Base-by-base conservation (phyloP, 2,888 invertebrate genomes). In the Gari tellinella region DNA sequence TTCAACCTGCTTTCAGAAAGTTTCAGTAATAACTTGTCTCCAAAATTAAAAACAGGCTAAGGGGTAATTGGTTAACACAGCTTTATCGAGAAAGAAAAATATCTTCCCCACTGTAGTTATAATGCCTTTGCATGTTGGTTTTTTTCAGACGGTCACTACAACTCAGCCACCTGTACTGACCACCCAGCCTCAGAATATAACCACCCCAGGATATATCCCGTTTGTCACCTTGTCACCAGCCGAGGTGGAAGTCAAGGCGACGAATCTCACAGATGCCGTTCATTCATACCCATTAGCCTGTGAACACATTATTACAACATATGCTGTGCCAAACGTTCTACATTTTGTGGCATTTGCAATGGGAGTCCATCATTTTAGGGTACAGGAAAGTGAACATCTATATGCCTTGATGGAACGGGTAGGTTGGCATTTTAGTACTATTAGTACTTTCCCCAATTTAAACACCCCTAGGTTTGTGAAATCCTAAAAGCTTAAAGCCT, bases 321-420 rank as follows among this genome's bases (percentile, higher is more conserved):
- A 92, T 68, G 80, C 91, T 40, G 85, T 92, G 38, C 92, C 92
- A 12, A 90, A 90, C 69, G 55, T 90, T 49, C 83, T 92, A 12
- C 92, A 92, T 72, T 87, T 91, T 60, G 65, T 89, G 4, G 91
- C 91, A 0, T 92, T 86, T 72, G 56, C 89, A 23, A 86, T 91
- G 74, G 92, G 92, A 12, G 79, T 92, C 55, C 82, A 85, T 46
- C 88, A 90, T 57, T 90, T 92, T 64, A 78, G 92, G 31, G 75
- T 91, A 14, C 86, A 87, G n/a, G 90, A 91, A 65, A 91, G 89
- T 68, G 92, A 92, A 69, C 90, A 91, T 67, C 75, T 92, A n/a
- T 90, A 91, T 80, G 90, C 90, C 3, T 69, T 92, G 5, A 91
- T 92, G 90, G 91, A 92, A 82, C 90, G 89, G 83, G 92, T 91